phyloP scores from a whole-genome alignment of 2,113 vertebrate species.

The Cyanoramphus novaezelandiae region DNA sequence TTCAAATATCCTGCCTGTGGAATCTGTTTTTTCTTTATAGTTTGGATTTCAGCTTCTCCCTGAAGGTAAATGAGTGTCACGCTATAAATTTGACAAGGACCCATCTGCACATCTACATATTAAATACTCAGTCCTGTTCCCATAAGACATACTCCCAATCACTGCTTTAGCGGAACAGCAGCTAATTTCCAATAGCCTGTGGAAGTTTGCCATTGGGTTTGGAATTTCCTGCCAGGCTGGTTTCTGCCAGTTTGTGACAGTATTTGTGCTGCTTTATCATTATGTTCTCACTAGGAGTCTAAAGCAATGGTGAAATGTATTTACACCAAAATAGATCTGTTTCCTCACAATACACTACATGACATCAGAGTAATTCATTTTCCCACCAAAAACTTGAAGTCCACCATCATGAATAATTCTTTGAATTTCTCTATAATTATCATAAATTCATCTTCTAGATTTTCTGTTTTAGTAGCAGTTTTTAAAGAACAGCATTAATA shows the following conservation, averaged over 20 bases:
- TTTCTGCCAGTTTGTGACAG: constrained; percentile 68
- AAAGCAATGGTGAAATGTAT: constrained; percentile 62
- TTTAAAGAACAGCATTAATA: neutral
- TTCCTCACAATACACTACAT: constrained; percentile 41
- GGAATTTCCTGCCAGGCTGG: constrained; percentile 64
- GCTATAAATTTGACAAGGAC: neutral
- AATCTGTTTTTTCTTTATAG: neutral
- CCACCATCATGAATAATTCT: neutral
- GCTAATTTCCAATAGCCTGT: constrained; percentile 74
- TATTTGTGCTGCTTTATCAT: constrained; percentile 69
- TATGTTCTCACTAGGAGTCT: constrained; percentile 66
- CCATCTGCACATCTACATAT: neutral
- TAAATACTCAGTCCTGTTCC: neutral
- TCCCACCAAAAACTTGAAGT: neutral
- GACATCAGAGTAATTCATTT: constrained; percentile 24
- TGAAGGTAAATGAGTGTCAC: neutral
- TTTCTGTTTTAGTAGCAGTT: neutral
- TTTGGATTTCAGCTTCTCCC: constrained; percentile 9
- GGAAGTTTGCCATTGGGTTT: constrained; percentile 72
- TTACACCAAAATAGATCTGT: constrained; percentile 58
- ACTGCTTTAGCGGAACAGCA: constrained; percentile 66
- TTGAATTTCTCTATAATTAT: neutral
- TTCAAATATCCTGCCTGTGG: neutral
- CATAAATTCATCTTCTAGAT: neutral
- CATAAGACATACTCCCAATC: neutral